Percentiles rank a stretch among this genome's conserved stretches.
phyloP scores from a whole-genome alignment of 2,113 vertebrate species.

The Microtus oregoni region DNA sequence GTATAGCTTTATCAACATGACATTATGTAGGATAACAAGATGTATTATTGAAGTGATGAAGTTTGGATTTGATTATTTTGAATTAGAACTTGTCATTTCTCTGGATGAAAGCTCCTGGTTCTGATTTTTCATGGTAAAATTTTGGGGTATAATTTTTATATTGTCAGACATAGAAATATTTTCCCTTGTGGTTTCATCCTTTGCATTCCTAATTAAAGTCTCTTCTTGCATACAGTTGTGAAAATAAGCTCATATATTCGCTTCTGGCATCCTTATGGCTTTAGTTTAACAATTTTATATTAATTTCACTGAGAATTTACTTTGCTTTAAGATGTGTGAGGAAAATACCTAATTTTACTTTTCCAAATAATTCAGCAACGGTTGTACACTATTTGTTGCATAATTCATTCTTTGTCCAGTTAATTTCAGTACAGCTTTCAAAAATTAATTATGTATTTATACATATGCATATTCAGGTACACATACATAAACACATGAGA shows the following conservation, averaged over 20 bases:
- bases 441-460: neutral
- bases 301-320: slow-evolving; percentile 29
- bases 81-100: neutral
- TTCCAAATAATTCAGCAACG: neutral
- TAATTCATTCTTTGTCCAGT: slow-evolving; percentile 3
- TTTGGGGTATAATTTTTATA: slow-evolving; percentile 36
- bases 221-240: neutral
- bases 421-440: slow-evolving; percentile 14
- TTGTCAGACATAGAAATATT: neutral
- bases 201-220: neutral
- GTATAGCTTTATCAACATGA: slow-evolving; percentile 5
- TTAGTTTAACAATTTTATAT: slow-evolving; percentile 41
- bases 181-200: slow-evolving; percentile 32
- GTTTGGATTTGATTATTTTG: slow-evolving; percentile 43
- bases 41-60: slow-evolving; percentile 14
- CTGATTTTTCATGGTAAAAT: neutral
- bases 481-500: neutral
- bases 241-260: neutral
- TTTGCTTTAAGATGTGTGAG: neutral
- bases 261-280: neutral
- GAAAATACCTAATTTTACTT: slow-evolving; percentile 4
- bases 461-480: neutral
- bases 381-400: neutral
- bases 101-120: neutral
- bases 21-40: neutral